Evolutionary conservation across 2,113 vertebrate species (phyloP).

Genomic region (Nannobrachium achirus): DNA sequence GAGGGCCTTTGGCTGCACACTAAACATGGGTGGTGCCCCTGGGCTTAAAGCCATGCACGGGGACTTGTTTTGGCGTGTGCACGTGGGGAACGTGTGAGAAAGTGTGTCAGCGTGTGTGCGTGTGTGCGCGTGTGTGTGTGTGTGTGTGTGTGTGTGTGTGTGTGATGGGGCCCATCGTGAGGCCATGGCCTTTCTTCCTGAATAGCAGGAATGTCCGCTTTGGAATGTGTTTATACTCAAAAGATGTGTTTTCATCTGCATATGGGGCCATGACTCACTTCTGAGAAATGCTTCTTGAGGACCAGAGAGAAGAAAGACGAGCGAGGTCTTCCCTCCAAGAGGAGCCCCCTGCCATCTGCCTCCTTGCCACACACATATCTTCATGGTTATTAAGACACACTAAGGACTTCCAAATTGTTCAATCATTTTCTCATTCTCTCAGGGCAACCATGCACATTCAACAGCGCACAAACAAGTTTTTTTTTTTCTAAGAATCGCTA

Average conservation of each 20-base stretch:
- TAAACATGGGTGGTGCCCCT: slow-evolving; percentile 48
- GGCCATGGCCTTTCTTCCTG: slow-evolving; percentile 40
- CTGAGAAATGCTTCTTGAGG: slow-evolving; percentile 42
- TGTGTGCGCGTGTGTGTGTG: slow-evolving; percentile 10
- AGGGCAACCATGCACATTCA: background rate
- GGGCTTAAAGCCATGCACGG: slow-evolving; percentile 52
- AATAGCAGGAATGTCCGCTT: slow-evolving; percentile 47
- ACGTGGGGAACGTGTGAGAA: slow-evolving; percentile 2
- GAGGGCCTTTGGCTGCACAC: slow-evolving; percentile 47
- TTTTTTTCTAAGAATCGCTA: background rate
- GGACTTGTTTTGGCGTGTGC: slow-evolving; percentile 36
- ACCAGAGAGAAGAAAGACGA: slow-evolving; percentile 24
- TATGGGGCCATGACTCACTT: slow-evolving; percentile 44
- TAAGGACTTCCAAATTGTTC: background rate
- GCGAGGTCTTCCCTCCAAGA: slow-evolving; percentile 51
- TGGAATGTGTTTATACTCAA: slow-evolving; percentile 52
- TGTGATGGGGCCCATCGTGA: slow-evolving; percentile 27
- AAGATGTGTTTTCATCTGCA: slow-evolving; percentile 43
- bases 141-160: slow-evolving; percentile 15
- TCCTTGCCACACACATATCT: background rate
- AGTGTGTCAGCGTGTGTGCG: background rate
- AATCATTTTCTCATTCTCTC: background rate
- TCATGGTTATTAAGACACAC: slow-evolving; percentile 10
- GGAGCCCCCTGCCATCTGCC: slow-evolving; percentile 26
- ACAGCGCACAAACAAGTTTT: background rate